Percentiles rank a stretch among this genome's conserved stretches.
Evolutionary conservation across 2,113 vertebrate species (phyloP).

Genomic region (Cyanistes caeruleus): DNA sequence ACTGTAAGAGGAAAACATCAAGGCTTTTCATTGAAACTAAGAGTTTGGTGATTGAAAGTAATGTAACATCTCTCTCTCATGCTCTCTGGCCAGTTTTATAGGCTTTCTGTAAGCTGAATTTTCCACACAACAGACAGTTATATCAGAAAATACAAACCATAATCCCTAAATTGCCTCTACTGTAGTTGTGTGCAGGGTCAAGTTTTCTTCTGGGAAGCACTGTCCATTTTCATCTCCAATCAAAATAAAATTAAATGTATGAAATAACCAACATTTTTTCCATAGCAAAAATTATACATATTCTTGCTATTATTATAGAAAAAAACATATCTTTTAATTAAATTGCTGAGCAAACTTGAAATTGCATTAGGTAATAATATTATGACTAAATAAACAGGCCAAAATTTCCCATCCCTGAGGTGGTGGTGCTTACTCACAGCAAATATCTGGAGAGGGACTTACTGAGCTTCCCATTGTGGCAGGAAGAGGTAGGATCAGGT

Average conservation of each 20-base stretch:
- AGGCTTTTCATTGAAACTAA: not conserved
- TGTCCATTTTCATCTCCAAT: not conserved
- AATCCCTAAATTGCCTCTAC: constrained; percentile 11
- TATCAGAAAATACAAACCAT: not conserved
- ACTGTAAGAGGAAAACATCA: not conserved
- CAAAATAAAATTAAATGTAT: not conserved
- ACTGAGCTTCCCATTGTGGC: not conserved
- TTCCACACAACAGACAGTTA: not conserved
- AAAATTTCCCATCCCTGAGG: not conserved
- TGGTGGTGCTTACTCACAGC: not conserved
- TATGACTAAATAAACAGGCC: not conserved
- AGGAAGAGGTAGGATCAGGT: not conserved
- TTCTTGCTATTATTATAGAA: not conserved
- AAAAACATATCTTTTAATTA: not conserved
- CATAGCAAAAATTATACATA: not conserved
- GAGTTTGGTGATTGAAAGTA: not conserved
- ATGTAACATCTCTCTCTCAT: not conserved
- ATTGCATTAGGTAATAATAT: not conserved
- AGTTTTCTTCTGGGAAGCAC: not conserved
- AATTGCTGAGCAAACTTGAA: not conserved
- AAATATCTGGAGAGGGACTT: not conserved
- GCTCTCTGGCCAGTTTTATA: not conserved
- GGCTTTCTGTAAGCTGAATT: not conserved
- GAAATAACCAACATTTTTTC: not conserved
- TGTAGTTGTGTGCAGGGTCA: not conserved